A percentile compares a stretch with the other conserved stretches of the same genome.
Conservation (phyloP, 2,113 vertebrate genomes). For the Neogobius melanostomus region DNA sequence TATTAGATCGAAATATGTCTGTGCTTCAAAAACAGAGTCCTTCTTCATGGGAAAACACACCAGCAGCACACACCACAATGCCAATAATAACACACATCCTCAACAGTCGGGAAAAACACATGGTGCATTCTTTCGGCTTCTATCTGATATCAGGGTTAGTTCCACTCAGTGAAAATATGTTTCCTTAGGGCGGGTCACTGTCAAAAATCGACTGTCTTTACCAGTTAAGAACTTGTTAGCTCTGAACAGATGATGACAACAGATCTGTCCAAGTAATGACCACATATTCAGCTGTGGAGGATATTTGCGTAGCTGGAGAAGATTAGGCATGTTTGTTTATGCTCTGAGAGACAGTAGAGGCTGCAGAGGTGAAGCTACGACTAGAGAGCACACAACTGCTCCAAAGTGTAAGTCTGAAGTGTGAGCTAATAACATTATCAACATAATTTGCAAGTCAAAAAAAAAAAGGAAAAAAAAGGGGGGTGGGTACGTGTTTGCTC, state of each 20-base stretch:
- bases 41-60: slow-evolving; percentile 17
- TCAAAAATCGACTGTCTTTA: slow-evolving; percentile 45
- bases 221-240: slow-evolving; percentile 50
- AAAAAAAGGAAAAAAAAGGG: too few species aligned
- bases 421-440: too few species aligned
- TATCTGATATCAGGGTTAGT: slow-evolving; percentile 43
- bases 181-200: slow-evolving; percentile 41
- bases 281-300: slow-evolving; percentile 42
- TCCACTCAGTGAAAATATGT: slow-evolving; percentile 31
- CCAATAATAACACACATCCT: slow-evolving; percentile 38
- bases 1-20: neutral
- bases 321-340: slow-evolving; percentile 67
- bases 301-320: slow-evolving; percentile 60
- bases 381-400: slow-evolving; percentile 26
- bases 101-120: slow-evolving; percentile 16
- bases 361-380: slow-evolving; percentile 29
- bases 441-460: too few species aligned
- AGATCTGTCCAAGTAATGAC: slow-evolving; percentile 50
- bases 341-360: slow-evolving; percentile 32
- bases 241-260: slow-evolving; percentile 62
- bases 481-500: too few species aligned
- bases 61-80: slow-evolving; percentile 6
- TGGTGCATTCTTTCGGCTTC: slow-evolving; percentile 38
- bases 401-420: slow-evolving; percentile 10
- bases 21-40: neutral